These are phyloP conservation scores for Megaceryle alcyon DNA, from an alignment of 2,797 vertebrate species.

Conservation along the genomic window DNA sequence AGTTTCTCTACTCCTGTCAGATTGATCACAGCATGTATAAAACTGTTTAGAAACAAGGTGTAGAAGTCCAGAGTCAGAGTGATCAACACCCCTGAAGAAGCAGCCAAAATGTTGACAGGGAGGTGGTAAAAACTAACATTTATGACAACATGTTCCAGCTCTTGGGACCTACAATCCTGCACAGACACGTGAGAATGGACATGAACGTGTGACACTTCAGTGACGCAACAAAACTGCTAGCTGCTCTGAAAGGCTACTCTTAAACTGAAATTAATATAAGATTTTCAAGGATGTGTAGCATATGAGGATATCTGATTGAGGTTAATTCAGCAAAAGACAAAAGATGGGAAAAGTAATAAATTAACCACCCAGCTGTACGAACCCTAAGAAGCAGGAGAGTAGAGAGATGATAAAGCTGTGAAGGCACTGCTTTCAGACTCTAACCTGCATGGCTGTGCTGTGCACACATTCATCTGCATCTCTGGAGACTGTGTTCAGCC, in stretches of 20 bases:
- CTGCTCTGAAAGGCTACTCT: background rate
- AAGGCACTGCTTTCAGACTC: background rate
- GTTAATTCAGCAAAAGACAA: background rate
- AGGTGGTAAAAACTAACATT: background rate
- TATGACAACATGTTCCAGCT: fast-evolving
- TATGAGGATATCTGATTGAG: background rate
- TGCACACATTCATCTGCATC: fast-evolving
- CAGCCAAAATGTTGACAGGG: background rate
- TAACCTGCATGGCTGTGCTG: background rate
- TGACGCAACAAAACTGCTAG: background rate
- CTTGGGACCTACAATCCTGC: background rate
- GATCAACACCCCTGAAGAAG: background rate
- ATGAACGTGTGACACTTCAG: background rate
- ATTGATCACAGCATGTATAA: background rate
- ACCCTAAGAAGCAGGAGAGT: background rate
- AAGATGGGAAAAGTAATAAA: background rate
- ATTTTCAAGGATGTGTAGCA: background rate
- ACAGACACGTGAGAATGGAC: background rate
- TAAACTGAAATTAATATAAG: background rate
- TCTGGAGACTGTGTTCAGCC: background rate
- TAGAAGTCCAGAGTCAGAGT: background rate
- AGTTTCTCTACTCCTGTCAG: background rate
- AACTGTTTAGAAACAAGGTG: background rate
- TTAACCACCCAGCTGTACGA: no score
- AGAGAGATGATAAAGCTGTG: fast-evolving